Evolutionary conservation across 1,140 invertebrate genomes (phyloP), one percentile per base, ranked within the genome.

Genomic region (Apocrypta bakeri): DNA sequence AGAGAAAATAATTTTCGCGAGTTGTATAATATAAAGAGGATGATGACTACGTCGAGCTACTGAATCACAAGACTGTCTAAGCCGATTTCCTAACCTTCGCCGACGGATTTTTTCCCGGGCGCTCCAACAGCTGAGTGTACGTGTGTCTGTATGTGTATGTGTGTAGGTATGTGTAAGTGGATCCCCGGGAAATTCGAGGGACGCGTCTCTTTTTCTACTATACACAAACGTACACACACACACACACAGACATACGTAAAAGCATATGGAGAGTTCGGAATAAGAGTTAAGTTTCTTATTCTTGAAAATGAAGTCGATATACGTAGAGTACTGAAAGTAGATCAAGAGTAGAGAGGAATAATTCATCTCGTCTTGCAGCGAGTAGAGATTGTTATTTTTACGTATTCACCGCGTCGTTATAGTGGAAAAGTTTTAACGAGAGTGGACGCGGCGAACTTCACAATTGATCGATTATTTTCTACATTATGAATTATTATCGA

Each of bases 141-240:
- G n/a, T n/a, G n/a, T n/a, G n/a, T n/a, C n/a, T n/a, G n/a, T n/a
- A n/a, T n/a, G n/a, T n/a, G n/a, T n/a, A n/a, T n/a, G n/a, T n/a
- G n/a, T n/a, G n/a, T n/a, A n/a, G n/a, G n/a, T n/a, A 12, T 17
- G 42, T 17, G 21, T 1, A 21, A 3, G 31, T 17, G 8, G 21
- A 79, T 79, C 40, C 40, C 76, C 48, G 31, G 31, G 29, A 79
- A 69, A n/a, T 79, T n/a, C n/a, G n/a, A n/a, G n/a, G n/a, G n/a
- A n/a, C n/a, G n/a, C n/a, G n/a, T n/a, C n/a, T n/a, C n/a, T n/a
- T n/a, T n/a, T 76, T 48, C 29, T 56, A 0, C 48, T 14, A 21
- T 6, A 6, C 14, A 56, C 17, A 56, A 4, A 1, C 14, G 14
- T 21, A 3, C 17, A 4, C 48, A n/a, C 3, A n/a, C 48, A 21